Conservation (phyloP, 2,888 invertebrate genomes). For the Papilio elwesi region DNA sequence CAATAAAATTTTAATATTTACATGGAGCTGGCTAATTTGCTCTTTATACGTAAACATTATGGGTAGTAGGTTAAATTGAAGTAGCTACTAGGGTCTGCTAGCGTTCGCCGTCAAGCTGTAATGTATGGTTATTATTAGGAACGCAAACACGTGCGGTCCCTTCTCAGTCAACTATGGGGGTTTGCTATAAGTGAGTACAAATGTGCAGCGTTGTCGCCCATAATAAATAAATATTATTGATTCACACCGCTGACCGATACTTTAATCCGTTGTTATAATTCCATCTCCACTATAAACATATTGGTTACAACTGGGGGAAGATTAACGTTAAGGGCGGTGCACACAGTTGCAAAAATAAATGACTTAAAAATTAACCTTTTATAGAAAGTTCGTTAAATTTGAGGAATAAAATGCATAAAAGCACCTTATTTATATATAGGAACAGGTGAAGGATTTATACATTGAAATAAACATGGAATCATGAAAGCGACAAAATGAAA, state of each 20-base stretch:
- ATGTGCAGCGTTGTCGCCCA: constrained; percentile 59
- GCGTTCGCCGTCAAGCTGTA: constrained; percentile 41
- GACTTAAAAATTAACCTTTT: no score
- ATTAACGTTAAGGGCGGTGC: constrained; percentile 48
- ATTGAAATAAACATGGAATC: no score
- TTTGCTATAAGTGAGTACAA: constrained; percentile 54
- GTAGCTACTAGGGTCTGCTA: constrained; percentile 18
- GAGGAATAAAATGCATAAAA: no score
- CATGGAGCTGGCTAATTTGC: not conserved
- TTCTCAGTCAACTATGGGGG: constrained; percentile 48
- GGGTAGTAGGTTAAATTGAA: constrained; percentile 11
- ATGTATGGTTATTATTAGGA: constrained; percentile 48
- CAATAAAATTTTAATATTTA: not conserved
- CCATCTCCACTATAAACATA: constrained; percentile 65
- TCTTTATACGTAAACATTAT: constrained; percentile 5
- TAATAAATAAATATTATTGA: constrained; percentile 74
- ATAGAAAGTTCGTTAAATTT: no score
- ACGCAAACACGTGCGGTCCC: constrained; percentile 53
- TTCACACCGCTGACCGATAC: constrained; percentile 65
- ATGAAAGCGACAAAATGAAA: no score
- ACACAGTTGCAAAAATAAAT: constrained; percentile 34
- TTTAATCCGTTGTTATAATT: constrained; percentile 66
- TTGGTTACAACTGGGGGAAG: constrained; percentile 67
- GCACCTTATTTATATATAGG: no score
- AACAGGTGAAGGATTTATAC: no score